Base-by-base conservation (phyloP, 2,113 vertebrate species). In the Sardina pilchardus region DNA sequence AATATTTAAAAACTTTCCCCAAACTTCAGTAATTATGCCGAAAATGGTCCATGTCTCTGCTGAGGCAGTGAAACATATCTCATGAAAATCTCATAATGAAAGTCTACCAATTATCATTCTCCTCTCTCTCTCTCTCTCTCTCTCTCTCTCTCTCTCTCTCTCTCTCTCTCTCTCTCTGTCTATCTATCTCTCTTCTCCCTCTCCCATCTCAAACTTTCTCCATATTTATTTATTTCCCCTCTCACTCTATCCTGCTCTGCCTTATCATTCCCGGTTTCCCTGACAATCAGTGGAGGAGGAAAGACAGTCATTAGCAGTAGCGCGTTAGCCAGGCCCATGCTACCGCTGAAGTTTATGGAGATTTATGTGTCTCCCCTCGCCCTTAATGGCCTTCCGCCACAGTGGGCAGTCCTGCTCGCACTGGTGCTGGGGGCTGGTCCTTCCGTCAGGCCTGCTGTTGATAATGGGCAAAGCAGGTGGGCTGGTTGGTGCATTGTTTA, bases 301-400 rank as follows among this genome's bases (percentile, higher is more conserved):
- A 26, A 71, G 9, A 36, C 19, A 78, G 71, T 19, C 71, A 78
- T 78, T 78, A 78, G 92, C 88, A 88, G 93, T 91, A 92, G 93
- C 89, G 88, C 88, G 85, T 89, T 83, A 89, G 90, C 91, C 90
- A 92, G 92, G 47, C 86, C 92, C 92, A 93, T 93, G 90, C 90
- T 86, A 56, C 75, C 39, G 90, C 88, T 94, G 95, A 95, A 93
- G 94, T 95, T 95, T 95, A 95, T 95, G 94, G 94, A 95, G 95
- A 96, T 96, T 94, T 95, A 96, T 96, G 92, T 88, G 88, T 91
- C 93, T 94, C 94, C 91, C 88, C 81, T 48, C 85, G 90, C 88
- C 88, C 90, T 91, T 95, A 94, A 95, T 95, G 92, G 93, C 94
- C 94, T 94, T 91, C 92, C 94, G 89, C 93, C 93, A 78, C 91